These are phyloP conservation scores for Lipophrys pholis DNA, from an alignment of 2,113 vertebrate species.

Conservation along the genomic window DNA sequence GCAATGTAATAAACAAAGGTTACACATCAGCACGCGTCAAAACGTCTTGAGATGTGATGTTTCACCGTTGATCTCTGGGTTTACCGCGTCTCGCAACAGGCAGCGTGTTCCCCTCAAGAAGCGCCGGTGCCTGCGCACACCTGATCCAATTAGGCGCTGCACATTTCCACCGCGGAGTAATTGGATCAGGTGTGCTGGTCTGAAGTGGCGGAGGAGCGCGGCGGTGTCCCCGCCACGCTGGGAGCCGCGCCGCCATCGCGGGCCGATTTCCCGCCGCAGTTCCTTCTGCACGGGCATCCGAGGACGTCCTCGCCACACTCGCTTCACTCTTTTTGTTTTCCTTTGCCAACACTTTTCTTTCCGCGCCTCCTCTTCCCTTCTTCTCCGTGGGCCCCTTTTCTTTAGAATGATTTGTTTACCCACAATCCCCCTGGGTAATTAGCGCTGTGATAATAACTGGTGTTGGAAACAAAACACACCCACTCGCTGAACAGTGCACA, in stretches of 20 bases:
- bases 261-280: conserved; percentile 4
- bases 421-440: conserved; percentile 77
- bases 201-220: conserved; percentile 28
- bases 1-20: too few relatives aligned
- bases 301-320: conserved; percentile 43
- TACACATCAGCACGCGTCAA: too few relatives aligned
- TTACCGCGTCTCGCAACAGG: neutral
- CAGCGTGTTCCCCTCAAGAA: too few relatives aligned
- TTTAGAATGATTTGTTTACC: conserved; percentile 77
- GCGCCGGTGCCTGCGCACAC: too few relatives aligned
- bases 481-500: conserved; percentile 52
- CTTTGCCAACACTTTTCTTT: conserved; percentile 33
- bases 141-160: conserved; percentile 45
- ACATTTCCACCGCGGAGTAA: conserved; percentile 21
- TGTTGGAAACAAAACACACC: conserved; percentile 77
- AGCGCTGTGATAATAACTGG: conserved; percentile 76
- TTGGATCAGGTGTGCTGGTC: conserved; percentile 48
- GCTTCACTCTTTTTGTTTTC: conserved; percentile 41
- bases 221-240: conserved; percentile 4
- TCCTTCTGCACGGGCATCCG: conserved; percentile 11
- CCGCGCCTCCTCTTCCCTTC: conserved; percentile 40
- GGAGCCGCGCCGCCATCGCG: conserved; percentile 20
- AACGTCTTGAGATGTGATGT: too few relatives aligned
- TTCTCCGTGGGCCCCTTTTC: conserved; percentile 58
- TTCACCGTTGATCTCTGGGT: too few relatives aligned